phyloP scores from a whole-genome alignment of 2,888 invertebrate genomes.

The Leptinotarsa tumamoca region DNA sequence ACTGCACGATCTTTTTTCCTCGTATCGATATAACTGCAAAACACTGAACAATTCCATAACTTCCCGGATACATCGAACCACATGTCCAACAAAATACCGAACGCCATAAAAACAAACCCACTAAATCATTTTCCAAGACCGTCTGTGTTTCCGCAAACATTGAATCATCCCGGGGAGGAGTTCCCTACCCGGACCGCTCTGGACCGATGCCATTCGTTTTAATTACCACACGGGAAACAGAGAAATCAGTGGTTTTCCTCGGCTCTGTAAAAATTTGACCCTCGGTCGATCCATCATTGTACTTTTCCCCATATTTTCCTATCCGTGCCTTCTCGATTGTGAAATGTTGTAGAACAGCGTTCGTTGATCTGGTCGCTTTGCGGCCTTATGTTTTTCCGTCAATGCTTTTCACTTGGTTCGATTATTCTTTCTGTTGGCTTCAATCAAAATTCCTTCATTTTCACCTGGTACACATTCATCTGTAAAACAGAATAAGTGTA shows the following conservation, averaged over 20 bases:
- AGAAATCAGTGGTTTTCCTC: conserved; percentile 59
- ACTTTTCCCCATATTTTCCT: conserved; percentile 24
- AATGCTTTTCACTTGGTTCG: not conserved
- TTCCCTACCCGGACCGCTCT: conserved; percentile 30
- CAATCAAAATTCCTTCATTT: not conserved
- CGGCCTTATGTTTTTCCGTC: not conserved
- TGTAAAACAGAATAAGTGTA: too few relatives aligned
- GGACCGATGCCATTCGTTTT: conserved; percentile 56
- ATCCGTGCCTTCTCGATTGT: conserved; percentile 22
- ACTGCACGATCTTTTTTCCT: not conserved
- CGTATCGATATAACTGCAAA: not conserved
- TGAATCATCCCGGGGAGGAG: conserved; percentile 33
- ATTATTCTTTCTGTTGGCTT: not conserved
- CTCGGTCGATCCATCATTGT: conserved; percentile 51
- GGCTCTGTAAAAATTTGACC: conserved; percentile 46
- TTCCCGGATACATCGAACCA: conserved; percentile 20
- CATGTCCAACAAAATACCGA: conserved; percentile 25
- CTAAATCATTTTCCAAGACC: conserved; percentile 36
- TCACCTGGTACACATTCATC: not conserved
- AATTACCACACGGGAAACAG: conserved; percentile 60
- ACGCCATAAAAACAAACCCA: conserved; percentile 21
- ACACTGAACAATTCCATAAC: not conserved
- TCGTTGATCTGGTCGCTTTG: conserved; percentile 17
- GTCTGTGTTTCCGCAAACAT: conserved; percentile 37
- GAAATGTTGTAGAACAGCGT: conserved; percentile 26